Conservation (phyloP, 2,797 vertebrate species). For the Natrix natrix region DNA sequence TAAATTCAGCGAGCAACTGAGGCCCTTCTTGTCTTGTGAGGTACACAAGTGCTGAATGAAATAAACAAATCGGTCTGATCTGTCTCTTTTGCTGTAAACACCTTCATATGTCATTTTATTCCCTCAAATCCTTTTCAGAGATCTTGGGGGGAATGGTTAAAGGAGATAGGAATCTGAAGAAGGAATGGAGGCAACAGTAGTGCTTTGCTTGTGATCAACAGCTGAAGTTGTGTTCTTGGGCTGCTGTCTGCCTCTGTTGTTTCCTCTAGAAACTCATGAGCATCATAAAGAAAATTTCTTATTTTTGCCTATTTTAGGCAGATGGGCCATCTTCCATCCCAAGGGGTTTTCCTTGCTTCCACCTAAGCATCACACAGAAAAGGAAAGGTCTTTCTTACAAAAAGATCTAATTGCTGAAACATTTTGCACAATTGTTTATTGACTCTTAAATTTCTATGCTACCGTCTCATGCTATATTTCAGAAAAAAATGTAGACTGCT, state of each 20-base stretch:
- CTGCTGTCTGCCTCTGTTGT: not conserved
- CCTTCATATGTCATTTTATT: not conserved
- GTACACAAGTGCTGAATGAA: not conserved
- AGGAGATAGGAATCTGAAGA: too few species aligned
- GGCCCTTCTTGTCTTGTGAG: not conserved
- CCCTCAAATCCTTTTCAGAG: not conserved
- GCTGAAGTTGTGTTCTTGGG: not conserved
- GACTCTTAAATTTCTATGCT: not conserved
- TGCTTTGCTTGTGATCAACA: too few species aligned
- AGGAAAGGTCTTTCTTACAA: not conserved
- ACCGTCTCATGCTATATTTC: not conserved
- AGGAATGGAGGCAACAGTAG: not conserved
- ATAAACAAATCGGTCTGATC: not conserved
- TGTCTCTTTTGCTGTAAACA: not conserved
- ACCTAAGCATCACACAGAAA: not conserved
- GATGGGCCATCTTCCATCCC: not conserved
- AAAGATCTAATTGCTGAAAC: not conserved
- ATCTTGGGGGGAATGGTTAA: constrained; percentile 22
- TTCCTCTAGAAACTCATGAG: not conserved
- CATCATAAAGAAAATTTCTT: not conserved
- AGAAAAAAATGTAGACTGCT: not conserved
- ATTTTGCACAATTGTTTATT: not conserved
- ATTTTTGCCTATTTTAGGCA: not conserved
- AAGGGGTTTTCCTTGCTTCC: not conserved
- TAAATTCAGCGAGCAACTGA: not conserved